Evolutionary conservation across 2,888 invertebrate species (phyloP), one percentile per base, ranked within the genome.

Genomic region (Punctoribates punctum): DNA sequence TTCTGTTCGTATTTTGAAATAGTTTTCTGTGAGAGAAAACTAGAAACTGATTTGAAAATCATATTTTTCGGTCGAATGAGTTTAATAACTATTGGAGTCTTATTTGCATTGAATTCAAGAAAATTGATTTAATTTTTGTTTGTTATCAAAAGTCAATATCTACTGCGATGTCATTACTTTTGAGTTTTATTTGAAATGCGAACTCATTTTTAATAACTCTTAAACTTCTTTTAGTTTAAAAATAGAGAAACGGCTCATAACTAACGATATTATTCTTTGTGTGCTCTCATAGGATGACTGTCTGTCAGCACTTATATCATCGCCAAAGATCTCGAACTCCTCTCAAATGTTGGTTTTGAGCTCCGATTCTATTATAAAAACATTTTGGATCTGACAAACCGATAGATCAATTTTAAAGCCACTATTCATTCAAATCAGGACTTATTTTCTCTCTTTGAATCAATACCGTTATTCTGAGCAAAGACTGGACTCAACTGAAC

Each of bases 291-390:
- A 57, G 57, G 57, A 57, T 57, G 57, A 25, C 57, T 57, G 57
- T 23, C 57, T 57, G 57, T 57, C 57, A 57, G 23, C 57, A 5
- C 57, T 57, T 25, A 57, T 57, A 57, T 57, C 57, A 57, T 23
- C 13, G 20, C 25, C 20, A 23, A 25, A 25, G 57, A 57, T 57
- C 57, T 23, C 23, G 2, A 51, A 57, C n/a, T 57, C 6, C 57
- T 57, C 57, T 57, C 23, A 65, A 65, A 65, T 65, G 27, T 38
- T 34, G 65, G 65, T 27, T 34, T 65, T 38, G 25, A 51, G 34
- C 23, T 65, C 11, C 25, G 17, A 34, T 65, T 38, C 65, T 34
- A 65, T 65, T 65, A 65, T 25, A 65, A 65, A 65, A 65, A 15
- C 29, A 34, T 65, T 65, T 65, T 23, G 25, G 34, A 65, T 17